Conservation (phyloP, 2,797 vertebrate species). For the Notolepis coatsorum region DNA sequence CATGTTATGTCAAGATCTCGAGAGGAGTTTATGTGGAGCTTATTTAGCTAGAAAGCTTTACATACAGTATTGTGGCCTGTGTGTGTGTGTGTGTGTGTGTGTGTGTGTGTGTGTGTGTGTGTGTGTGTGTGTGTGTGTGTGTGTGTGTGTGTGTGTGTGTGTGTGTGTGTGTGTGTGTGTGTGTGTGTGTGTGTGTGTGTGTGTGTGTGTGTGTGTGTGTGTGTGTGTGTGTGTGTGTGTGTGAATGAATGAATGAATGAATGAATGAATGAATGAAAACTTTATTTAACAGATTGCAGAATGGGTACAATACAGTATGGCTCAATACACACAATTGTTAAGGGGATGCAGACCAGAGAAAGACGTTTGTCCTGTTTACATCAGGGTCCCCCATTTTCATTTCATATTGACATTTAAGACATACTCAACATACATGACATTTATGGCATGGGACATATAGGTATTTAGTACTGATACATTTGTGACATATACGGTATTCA, state of each 20-base stretch:
- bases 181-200: background rate
- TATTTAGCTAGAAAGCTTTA: slow-evolving; percentile 53
- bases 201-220: background rate
- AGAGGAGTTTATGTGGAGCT: slow-evolving; percentile 46
- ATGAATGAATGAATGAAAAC: background rate
- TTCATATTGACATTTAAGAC: too few species aligned
- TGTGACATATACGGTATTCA: too few species aligned
- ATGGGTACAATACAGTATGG: too few species aligned
- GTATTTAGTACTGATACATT: too few species aligned
- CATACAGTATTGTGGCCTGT: slow-evolving; percentile 43
- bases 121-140: slow-evolving; percentile 1
- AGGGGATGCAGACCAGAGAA: too few species aligned
- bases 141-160: background rate
- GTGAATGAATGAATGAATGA: background rate
- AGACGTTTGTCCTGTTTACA: too few species aligned
- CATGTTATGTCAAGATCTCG: slow-evolving; percentile 31
- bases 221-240: slow-evolving; percentile 12
- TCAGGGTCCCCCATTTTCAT: too few species aligned
- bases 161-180: background rate
- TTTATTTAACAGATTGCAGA: too few species aligned
- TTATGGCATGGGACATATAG: too few species aligned
- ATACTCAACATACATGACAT: too few species aligned
- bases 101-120: background rate
- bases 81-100: slow-evolving; percentile 28
- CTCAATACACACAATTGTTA: too few species aligned